Evolutionary conservation across 2,113 vertebrate species (phyloP).

Genomic region (Pachyramphus minor): DNA sequence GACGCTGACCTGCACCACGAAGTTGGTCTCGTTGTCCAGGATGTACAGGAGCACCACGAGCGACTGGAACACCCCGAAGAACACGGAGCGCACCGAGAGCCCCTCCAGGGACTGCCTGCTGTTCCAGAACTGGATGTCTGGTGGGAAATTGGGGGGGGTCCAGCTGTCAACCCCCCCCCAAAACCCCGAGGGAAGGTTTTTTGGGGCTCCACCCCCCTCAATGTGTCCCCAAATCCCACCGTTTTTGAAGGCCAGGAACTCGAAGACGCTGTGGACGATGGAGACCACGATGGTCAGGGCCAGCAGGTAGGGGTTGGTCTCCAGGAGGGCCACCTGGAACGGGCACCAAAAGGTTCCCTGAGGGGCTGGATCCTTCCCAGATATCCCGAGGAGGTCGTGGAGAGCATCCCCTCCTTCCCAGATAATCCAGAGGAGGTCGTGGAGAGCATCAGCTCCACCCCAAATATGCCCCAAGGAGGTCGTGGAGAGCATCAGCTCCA

Average conservation of each 20-base stretch:
- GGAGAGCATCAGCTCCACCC: too few relatives aligned
- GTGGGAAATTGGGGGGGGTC: rapidly evolving
- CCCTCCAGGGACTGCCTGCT: conserved; percentile 96
- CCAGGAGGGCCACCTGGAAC: conserved; percentile 85
- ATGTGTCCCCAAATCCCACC: conserved; percentile 67
- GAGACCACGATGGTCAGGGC: conserved; percentile 91
- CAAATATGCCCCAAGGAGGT: too few relatives aligned
- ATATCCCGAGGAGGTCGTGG: too few relatives aligned
- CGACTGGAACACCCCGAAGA: conserved; percentile 95
- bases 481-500: too few relatives aligned
- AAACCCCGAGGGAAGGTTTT: too few relatives aligned
- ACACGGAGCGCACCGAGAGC: conserved; percentile 91
- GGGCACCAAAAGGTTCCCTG: too few relatives aligned
- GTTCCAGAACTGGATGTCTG: conserved; percentile 99
- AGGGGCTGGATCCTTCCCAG: too few relatives aligned
- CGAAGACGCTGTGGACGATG: conserved; percentile 94
- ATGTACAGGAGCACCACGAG: conserved; percentile 94
- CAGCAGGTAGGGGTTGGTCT: conserved; percentile 93
- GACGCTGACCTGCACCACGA: conserved; percentile 96
- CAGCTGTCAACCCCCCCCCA: too few relatives aligned
- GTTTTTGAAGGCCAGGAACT: conserved; percentile 95
- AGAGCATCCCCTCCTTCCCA: too few relatives aligned
- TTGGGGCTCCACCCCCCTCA: too few relatives aligned
- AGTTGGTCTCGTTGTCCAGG: conserved; percentile 95
- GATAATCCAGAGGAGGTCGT: not conserved